Base-by-base conservation (phyloP, 2,113 vertebrate genomes). In the Polypterus senegalus region DNA sequence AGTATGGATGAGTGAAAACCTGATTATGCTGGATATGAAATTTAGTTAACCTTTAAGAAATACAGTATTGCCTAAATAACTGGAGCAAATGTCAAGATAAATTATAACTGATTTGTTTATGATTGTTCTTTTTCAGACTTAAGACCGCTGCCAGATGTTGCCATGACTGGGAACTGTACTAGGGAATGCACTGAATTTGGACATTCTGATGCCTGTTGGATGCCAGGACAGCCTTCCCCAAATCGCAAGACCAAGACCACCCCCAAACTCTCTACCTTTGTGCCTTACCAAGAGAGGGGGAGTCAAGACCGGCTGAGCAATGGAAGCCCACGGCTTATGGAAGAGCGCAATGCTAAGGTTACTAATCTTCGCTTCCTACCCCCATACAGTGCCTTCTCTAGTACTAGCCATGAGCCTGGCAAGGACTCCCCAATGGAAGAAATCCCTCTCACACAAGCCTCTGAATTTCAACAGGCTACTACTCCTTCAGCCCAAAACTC, bases 261-360 rank as follows among this genome's bases (percentile, higher is more conserved):
- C 77, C 87, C 95, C 76, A 92, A 89, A 85, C 92, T 98, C 77
- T 95, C 95, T 86, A 98, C 95, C 85, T 98, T 98, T 74, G 94
- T 98, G 95, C 93, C 95, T 98, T 98, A 97, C 89, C 93, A 94
- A 88, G 95, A 98, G 80, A 88, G 87, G 83, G 94, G 91, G 72
- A 89, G 89, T 69, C 91, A 90, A 80, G 92, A 96, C 80, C 88
- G 87, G 73, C 87, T 89, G 79, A 91, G 89, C 73, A 90, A 93
- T 62, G 90, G 91, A 79, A 97, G 92, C 88, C 92, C 94, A 73
- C 92, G 91, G 81, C 89, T 90, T 80, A 78, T 82, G 53, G 95
- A 97, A 83, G 94, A 98, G 79, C 88, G 84, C 75, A 84, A 84
- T 68, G 88, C 89, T 85, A 96, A 96, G 88, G 90, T 92, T 87